Conservation (phyloP, 2,113 vertebrate genomes). For the Indicator maculatus region DNA sequence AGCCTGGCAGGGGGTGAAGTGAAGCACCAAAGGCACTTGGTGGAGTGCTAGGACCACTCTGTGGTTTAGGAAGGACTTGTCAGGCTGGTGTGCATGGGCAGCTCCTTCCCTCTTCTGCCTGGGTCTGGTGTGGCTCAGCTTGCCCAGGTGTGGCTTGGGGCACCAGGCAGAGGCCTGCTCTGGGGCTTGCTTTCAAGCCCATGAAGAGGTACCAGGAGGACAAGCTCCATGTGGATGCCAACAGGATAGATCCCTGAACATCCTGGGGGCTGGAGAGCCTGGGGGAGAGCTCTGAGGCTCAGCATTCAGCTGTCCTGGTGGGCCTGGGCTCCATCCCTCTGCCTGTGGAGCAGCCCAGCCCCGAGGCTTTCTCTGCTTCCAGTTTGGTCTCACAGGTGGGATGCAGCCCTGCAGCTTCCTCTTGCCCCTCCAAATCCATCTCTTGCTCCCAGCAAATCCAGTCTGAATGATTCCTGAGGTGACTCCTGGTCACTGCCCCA, state of each 20-base stretch:
- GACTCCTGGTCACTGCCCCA: not conserved
- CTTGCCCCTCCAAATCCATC: not conserved
- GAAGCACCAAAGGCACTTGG: not conserved
- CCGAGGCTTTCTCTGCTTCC: not conserved
- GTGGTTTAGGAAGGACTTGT: not conserved
- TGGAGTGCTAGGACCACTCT: no score
- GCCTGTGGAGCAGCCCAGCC: not conserved
- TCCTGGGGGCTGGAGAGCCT: not conserved
- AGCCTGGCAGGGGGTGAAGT: not conserved
- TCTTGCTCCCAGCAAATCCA: not conserved
- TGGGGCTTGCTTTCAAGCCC: not conserved
- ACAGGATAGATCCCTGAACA: not conserved
- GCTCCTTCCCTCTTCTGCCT: not conserved
- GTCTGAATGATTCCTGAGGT: not conserved
- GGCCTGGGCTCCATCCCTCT: not conserved
- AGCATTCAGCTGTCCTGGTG: not conserved
- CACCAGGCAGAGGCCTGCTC: no score
- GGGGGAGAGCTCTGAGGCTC: not conserved
- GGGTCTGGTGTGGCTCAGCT: not conserved
- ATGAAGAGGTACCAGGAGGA: not conserved
- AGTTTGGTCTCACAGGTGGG: not conserved
- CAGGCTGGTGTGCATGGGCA: not conserved
- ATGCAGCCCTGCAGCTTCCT: not conserved
- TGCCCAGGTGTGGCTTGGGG: rapidly evolving
- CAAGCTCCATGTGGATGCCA: not conserved